Base-by-base conservation (phyloP, 2,113 vertebrate genomes). In the Clarias gariepinus region DNA sequence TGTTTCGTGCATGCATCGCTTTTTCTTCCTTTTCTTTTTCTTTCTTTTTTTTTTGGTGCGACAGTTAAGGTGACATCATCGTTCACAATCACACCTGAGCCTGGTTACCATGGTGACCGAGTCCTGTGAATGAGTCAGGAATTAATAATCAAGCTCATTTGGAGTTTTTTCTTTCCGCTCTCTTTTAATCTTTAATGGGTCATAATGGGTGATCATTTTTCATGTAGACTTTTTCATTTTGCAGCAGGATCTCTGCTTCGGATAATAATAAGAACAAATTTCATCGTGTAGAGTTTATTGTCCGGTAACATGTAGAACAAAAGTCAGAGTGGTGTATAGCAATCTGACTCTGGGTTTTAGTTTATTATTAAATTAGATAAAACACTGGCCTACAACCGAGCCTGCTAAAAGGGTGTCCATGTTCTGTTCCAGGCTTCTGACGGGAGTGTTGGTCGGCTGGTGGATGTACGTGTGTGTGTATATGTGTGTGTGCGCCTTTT, bases 81-180 rank as follows among this genome's bases (percentile, higher is more conserved):
- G 58, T 88, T 82, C 74, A 66, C 28, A n/a, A 11, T 81, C 81
- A 30, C 86, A 90, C 71, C 86, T 87, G 86, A 81, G 85, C 83
- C 81, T 68, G 63, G 83, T 87, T 86, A 81, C 85, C 86, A 89
- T 84, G 82, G 89, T 23, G 76, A 88, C 77, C n/a, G 23, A 25
- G 55, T 21, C 58, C 13, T 41, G 74, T 25, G 55, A 81, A 78
- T 77, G 82, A 87, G 55, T 89, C 76, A 77, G 47, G 68, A 58
- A 77, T 82, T 76, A 82, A 82, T 82, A 88, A 81, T 85, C 58
- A 21, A 77, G 73, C n/a, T 23, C n/a, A 73, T 86, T 71, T 80
- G 64, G 85, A 41, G 33, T 61, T 55, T 15, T 8, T 11, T 9
- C 3, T 55, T 57, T 2, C 25, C 18, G 53, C 4, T 41, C 30